Conservation (phyloP, 2,113 vertebrate species). For the Thamnaconus septentrionalis region DNA sequence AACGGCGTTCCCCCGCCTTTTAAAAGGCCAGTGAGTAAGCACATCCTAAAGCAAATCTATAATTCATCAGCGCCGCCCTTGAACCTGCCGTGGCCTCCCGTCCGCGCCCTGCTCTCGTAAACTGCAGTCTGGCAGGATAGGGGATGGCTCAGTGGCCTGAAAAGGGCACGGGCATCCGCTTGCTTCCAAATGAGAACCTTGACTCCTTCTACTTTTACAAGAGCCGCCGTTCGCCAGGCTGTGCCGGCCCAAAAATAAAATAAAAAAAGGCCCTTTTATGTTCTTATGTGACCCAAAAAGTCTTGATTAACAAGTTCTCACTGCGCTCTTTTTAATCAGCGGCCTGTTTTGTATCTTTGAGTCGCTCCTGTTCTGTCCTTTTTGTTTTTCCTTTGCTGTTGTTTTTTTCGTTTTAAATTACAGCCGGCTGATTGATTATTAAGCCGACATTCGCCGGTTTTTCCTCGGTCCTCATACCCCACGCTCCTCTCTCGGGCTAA, state of each 20-base stretch:
- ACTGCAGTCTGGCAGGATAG: conserved; percentile 60
- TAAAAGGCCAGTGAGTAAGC: conserved; percentile 68
- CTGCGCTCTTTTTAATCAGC: conserved; percentile 39
- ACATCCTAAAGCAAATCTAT: conserved; percentile 73
- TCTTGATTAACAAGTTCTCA: conserved; percentile 33
- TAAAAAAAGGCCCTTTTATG: conserved; percentile 47
- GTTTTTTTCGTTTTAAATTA: conserved; percentile 19
- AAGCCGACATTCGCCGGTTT: conserved; percentile 21
- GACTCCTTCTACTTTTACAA: conserved; percentile 57
- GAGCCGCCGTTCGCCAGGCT: conserved; percentile 39
- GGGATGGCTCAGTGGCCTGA: conserved; percentile 66
- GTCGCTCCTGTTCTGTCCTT: conserved; percentile 9
- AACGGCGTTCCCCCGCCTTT: conserved; percentile 50
- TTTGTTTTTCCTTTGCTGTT: not conserved
- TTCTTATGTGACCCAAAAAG: conserved; percentile 24
- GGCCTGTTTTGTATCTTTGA: conserved; percentile 38
- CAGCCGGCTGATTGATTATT: conserved; percentile 33
- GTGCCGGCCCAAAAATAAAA: not conserved
- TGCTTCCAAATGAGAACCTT: conserved; percentile 71
- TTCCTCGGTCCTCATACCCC: conserved; percentile 12
- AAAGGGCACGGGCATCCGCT: conserved; percentile 64
- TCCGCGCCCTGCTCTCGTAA: conserved; percentile 57
- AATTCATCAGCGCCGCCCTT: conserved; percentile 73
- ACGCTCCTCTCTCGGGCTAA: conserved; percentile 29
- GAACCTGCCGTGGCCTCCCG: conserved; percentile 48